Evolutionary conservation across 2,113 vertebrate genomes (phyloP), one percentile per base, ranked within the genome.

Genomic region (Columbina picui): DNA sequence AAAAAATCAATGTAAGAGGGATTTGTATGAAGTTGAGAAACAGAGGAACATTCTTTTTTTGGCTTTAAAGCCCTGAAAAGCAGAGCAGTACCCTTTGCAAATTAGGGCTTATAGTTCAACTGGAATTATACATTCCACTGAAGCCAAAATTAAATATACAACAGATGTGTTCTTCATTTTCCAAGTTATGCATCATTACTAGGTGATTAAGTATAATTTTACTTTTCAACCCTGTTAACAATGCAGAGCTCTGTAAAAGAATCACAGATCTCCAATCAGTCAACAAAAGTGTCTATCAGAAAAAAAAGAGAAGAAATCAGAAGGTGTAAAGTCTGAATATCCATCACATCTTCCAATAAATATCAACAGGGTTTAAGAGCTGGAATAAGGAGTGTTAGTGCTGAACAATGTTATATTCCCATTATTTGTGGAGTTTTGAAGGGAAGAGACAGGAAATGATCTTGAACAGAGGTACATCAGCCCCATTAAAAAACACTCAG

Each of bases 401-500:
- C 26, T 94, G 26, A 88, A 90, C 60, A 83, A 68, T 60, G 52
- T 10, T 65, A 50, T n/a, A 69, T 16, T 7, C 8, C 17, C 27
- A 20, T 16, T 34, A 77, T 89, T 68, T 77, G 60, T 50, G 38
- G 60, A 77, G 50, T 75, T 78, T 69, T 89, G 56, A 94, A 71
- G 34, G 49, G 34, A 84, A 57, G 45, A 87, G 19, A 56, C 2
- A 49, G 93, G 88, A 97, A 97, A 97, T 94, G 8, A 90, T 71
- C 70, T 85, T 88, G 17, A 97, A 65, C 87, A 93, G 82, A 94
- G 68, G 78, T 93, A 89, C 89, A 90, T 97, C 97, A 97, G 67
- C 90, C 70, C 93, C 92, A 96, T 97, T 98, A 95, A 94, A 90
- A 97, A 97, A 94, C 96, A 97, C 94, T 98, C 96, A 97, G 32